Conservation (phyloP, 2,797 vertebrate species). For the Microctenopoma steveboyesi region DNA sequence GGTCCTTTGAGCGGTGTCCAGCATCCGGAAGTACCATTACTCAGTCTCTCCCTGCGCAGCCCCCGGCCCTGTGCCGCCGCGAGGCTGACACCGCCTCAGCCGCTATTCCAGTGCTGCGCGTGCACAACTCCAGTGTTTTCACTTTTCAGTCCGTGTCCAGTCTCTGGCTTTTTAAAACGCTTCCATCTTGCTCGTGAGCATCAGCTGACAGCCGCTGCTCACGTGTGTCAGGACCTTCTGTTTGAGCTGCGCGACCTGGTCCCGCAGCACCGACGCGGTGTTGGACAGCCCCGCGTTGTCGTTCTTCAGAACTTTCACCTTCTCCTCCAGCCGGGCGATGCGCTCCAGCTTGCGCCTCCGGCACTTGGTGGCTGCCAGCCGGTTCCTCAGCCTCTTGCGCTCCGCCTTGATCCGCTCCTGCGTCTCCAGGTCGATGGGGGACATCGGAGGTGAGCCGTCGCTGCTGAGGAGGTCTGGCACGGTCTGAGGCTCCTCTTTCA, state of each 20-base stretch:
- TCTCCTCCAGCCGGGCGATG: conserved; percentile 93
- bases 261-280: conserved; percentile 90
- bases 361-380: conserved; percentile 93
- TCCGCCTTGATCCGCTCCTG: conserved; percentile 94
- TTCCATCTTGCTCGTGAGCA: conserved; percentile 90
- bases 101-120: conserved; percentile 59
- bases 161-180: conserved; percentile 75
- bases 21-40: conserved; percentile 81
- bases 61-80: conserved; percentile 38
- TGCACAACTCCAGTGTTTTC: conserved; percentile 82
- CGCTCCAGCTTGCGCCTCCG: conserved; percentile 93
- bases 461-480: conserved; percentile 91
- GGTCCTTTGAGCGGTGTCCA: conserved; percentile 76
- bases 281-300: conserved; percentile 92
- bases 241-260: conserved; percentile 93
- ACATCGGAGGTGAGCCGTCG: conserved; percentile 89
- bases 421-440: conserved; percentile 91
- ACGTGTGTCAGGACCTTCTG: conserved; percentile 93
- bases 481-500: conserved; percentile 93
- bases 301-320: conserved; percentile 90
- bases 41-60: conserved; percentile 52
- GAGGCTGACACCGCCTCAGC: conserved; percentile 41
- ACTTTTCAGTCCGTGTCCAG: conserved; percentile 64
- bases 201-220: conserved; percentile 93
- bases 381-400: conserved; percentile 91